A percentile compares a stretch with the other conserved stretches of the same genome.
Evolutionary conservation across 2,888 invertebrate species (phyloP).

Genomic region (Agriopis aurantiaria): DNA sequence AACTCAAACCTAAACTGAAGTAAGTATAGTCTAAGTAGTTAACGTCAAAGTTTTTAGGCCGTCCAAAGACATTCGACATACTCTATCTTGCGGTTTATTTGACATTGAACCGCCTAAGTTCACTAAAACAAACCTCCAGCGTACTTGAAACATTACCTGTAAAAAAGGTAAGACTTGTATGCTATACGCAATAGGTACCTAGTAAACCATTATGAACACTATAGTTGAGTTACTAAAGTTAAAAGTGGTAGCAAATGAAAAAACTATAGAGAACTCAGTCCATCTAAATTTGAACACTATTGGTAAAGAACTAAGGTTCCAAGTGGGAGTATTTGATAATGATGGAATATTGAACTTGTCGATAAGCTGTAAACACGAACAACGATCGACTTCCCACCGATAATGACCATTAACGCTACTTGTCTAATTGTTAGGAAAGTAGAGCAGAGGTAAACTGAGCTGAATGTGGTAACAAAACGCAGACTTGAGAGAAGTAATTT

Average conservation of each 20-base stretch:
- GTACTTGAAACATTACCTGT: neutral
- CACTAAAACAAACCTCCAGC: neutral
- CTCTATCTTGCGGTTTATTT: no score
- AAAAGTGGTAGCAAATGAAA: neutral
- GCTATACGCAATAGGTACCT: no score
- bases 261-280: neutral
- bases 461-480: constrained; percentile 9
- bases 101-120: no score
- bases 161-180: neutral
- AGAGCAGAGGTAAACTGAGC: constrained; percentile 36
- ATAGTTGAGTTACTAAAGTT: neutral
- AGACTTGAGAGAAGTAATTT: neutral
- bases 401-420: constrained; percentile 47
- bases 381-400: constrained; percentile 37
- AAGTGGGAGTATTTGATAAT: neutral
- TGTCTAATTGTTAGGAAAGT: constrained; percentile 47
- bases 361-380: constrained; percentile 30
- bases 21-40: no score
- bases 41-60: no score
- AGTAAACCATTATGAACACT: neutral
- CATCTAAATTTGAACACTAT: constrained; percentile 25
- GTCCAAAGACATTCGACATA: no score
- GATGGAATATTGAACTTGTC: constrained; percentile 30
- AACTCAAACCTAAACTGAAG: no score
- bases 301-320: neutral